Evolutionary conservation across 2,113 vertebrate genomes (phyloP).

Genomic region (Sarotherodon lohbergeri): DNA sequence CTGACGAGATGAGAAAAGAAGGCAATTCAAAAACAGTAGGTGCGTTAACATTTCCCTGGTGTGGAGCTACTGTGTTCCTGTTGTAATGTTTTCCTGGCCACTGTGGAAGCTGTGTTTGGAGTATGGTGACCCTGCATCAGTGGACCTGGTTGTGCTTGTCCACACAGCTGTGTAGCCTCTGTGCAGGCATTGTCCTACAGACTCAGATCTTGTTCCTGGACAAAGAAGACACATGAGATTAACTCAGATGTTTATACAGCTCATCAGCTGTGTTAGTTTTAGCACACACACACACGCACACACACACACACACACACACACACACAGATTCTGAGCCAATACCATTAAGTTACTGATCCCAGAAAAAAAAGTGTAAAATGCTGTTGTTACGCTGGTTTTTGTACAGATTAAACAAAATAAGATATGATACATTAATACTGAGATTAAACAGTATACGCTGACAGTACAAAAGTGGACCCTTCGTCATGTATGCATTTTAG

Average conservation of each 20-base stretch:
- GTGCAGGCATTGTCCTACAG: constrained; percentile 51
- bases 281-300: background rate
- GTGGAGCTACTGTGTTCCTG: constrained; percentile 38
- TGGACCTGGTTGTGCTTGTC: constrained; percentile 15
- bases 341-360: background rate
- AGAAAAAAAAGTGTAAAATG: background rate
- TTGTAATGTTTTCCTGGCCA: constrained; percentile 19
- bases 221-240: constrained; percentile 45
- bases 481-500: background rate
- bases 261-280: constrained; percentile 53
- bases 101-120: constrained; percentile 24
- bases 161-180: constrained; percentile 59
- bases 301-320: background rate
- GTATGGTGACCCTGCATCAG: constrained; percentile 30
- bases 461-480: background rate
- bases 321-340: background rate
- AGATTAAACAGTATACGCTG: background rate
- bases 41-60: constrained; percentile 17
- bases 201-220: constrained; percentile 52
- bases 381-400: background rate
- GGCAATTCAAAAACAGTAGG: background rate
- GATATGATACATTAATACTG: background rate
- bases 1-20: background rate
- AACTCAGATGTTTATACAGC: constrained; percentile 52
- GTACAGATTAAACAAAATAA: background rate